Evolutionary conservation across 2,888 invertebrate genomes (phyloP), one percentile per base, ranked within the genome.

Genomic region (Trilocha varians): DNA sequence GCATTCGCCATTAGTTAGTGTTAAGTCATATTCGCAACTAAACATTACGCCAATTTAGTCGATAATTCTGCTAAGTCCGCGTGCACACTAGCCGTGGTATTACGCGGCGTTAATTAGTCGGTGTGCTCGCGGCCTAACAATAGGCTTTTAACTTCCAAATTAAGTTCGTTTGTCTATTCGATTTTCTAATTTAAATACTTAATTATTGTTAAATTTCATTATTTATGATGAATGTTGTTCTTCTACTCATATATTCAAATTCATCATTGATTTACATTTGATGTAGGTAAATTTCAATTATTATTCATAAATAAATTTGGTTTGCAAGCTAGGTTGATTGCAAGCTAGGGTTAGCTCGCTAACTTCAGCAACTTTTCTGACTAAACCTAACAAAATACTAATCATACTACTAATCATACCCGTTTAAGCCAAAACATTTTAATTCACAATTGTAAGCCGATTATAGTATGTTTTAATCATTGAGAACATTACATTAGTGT

Each of bases 91-190:
- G 59, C 55, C 56, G 59, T 60, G 66, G 70, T 57, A 75, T 75
- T 76, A 76, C 62, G 57, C 63, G 54, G 58, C 63, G 59, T 83
- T 82, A 78, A 78, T 73, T 67, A 71, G 55, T 50, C 52, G 57
- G 57, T 54, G 70, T 69, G 66, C 47, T 51, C 59, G 55, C 65
- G 60, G 70, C 75, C 78, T 75, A 77, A 70, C 59, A 55, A 61
- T 57, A 62, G 63, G 80, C 79, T 78, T 82, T 78, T 79, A 82
- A 82, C 83, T 84, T 83, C 83, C 82, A 80, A 75, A 82, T 82
- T 70, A 75, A 70, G 64, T 75, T 73, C 75, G 79, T 79, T 79
- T 75, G 73, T 68, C 25, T 9, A 11, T 25, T 25, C 11, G 25
- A 25, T 25, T 25, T 25, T 25, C 25, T 9, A 3, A 11, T 11